phyloP scores from a whole-genome alignment of 2,113 vertebrate genomes.

The Illadopsis cleaveri region DNA sequence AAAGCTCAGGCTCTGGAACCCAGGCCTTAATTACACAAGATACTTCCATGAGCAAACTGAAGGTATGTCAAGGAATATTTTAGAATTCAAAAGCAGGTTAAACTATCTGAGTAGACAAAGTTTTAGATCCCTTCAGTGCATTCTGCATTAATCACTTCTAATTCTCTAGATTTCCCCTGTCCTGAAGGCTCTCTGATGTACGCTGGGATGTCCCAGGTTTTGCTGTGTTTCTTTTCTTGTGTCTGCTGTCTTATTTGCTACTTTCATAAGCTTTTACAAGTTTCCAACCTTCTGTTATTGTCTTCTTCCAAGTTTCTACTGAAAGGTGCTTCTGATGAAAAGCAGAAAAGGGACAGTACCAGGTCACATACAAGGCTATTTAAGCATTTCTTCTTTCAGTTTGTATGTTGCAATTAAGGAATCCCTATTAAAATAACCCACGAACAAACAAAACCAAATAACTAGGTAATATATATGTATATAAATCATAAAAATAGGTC shows the following conservation, averaged over 20 bases:
- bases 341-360: neutral
- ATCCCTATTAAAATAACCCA: neutral
- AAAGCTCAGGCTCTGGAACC: neutral
- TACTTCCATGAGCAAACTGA: neutral
- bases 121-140: neutral
- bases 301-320: neutral
- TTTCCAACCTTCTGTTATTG: neutral
- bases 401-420: neutral
- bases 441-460: neutral
- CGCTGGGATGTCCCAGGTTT: neutral
- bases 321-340: neutral
- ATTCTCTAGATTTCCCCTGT: neutral
- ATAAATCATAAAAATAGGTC: neutral
- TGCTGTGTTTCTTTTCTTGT: neutral
- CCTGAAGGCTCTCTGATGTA: neutral
- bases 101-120: neutral
- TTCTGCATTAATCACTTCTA: neutral
- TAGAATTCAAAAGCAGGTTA: conserved; percentile 5
- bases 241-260: neutral
- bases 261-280: neutral
- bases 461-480: neutral
- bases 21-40: conserved; percentile 15
- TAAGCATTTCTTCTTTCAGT: neutral
- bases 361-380: neutral
- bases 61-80: conserved; percentile 37